Percentiles rank a stretch among this genome's conserved stretches.
phyloP scores from a whole-genome alignment of 92 coral and sea anemone species.

The Scolanthus callimorphus region DNA sequence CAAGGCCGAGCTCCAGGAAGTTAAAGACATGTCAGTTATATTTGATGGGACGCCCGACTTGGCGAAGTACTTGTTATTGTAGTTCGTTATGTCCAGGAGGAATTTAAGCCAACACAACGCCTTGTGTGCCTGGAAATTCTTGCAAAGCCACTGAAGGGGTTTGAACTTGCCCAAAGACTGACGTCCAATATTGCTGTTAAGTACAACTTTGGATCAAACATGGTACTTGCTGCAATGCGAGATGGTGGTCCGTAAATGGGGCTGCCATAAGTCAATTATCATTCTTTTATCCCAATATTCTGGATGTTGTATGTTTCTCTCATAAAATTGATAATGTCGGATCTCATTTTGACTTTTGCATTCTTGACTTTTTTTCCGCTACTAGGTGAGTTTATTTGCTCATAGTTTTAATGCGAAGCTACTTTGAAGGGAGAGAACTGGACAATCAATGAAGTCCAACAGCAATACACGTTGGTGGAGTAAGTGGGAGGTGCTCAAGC shows the following conservation, averaged over 20 bases:
- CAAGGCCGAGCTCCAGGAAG: constrained; percentile 38
- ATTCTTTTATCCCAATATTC: constrained; percentile 38
- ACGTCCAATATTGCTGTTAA: constrained; percentile 56
- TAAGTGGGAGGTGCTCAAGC: constrained; percentile 42
- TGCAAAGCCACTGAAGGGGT: constrained; percentile 48
- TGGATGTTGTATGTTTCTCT: constrained; percentile 47
- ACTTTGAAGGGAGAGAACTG: constrained; percentile 58
- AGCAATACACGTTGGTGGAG: constrained; percentile 42
- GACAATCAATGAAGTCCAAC: constrained; percentile 43
- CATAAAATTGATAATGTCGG: constrained; percentile 53
- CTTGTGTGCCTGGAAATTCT: constrained; percentile 45
- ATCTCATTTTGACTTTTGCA: constrained; percentile 62
- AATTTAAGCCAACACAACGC: constrained; percentile 49
- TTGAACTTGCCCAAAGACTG: constrained; percentile 46
- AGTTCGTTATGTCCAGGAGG: constrained; percentile 39
- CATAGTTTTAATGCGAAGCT: constrained; percentile 64
- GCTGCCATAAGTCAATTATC: constrained; percentile 47
- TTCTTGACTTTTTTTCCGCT: constrained; percentile 49
- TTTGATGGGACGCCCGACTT: constrained; percentile 51
- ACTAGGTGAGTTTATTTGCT: constrained; percentile 55
- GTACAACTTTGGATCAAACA: constrained; percentile 33
- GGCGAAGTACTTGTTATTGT: constrained; percentile 53
- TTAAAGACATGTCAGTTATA: constrained; percentile 42
- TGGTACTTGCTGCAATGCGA: constrained; percentile 58
- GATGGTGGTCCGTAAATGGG: constrained; percentile 67